Percentiles rank a stretch among this genome's conserved stretches.
phyloP scores from a whole-genome alignment of 2,797 vertebrate genomes.

The Lagocephalus sceleratus region DNA sequence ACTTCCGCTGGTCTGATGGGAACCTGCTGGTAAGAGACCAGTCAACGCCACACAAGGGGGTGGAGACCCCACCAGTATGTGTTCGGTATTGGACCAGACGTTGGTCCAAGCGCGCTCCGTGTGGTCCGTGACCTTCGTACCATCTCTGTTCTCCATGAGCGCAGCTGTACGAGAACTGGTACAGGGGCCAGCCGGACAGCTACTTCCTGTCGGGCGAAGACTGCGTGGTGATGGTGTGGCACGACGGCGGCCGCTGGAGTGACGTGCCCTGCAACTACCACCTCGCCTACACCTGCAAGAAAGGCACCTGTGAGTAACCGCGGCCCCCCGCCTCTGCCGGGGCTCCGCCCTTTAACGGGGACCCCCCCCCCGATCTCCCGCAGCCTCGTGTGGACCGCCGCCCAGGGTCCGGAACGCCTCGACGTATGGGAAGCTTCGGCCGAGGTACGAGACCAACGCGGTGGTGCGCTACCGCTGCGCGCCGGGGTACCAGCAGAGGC shows the following conservation, averaged over 20 bases:
- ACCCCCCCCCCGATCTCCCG: neutral
- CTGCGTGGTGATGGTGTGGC: slow-evolving; percentile 96
- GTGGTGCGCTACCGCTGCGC: slow-evolving; percentile 83
- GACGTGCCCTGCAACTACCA: slow-evolving; percentile 97
- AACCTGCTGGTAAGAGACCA: slow-evolving; percentile 85
- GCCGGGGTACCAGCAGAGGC: slow-evolving; percentile 79
- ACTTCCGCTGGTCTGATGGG: slow-evolving; percentile 94
- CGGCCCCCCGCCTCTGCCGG: neutral
- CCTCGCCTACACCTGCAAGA: slow-evolving; percentile 95
- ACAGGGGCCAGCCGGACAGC: slow-evolving; percentile 91
- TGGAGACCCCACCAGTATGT: too few relatives aligned
- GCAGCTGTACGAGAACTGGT: slow-evolving; percentile 95
- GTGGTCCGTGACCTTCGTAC: too few relatives aligned
- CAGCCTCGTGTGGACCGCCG: slow-evolving; percentile 87
- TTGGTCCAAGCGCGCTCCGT: too few relatives aligned
- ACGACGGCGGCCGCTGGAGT: slow-evolving; percentile 90
- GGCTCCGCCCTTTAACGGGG: neutral
- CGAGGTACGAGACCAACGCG: slow-evolving; percentile 80
- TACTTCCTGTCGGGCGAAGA: slow-evolving; percentile 94
- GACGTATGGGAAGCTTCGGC: slow-evolving; percentile 78
- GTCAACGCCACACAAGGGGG: too few relatives aligned
- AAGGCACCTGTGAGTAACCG: slow-evolving; percentile 84
- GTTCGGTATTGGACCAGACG: too few relatives aligned
- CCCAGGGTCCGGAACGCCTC: slow-evolving; percentile 78
- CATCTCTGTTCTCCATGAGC: slow-evolving; percentile 3